Evolutionary conservation across 2,888 invertebrate genomes (phyloP).

Genomic region (Drosophila helvetica): DNA sequence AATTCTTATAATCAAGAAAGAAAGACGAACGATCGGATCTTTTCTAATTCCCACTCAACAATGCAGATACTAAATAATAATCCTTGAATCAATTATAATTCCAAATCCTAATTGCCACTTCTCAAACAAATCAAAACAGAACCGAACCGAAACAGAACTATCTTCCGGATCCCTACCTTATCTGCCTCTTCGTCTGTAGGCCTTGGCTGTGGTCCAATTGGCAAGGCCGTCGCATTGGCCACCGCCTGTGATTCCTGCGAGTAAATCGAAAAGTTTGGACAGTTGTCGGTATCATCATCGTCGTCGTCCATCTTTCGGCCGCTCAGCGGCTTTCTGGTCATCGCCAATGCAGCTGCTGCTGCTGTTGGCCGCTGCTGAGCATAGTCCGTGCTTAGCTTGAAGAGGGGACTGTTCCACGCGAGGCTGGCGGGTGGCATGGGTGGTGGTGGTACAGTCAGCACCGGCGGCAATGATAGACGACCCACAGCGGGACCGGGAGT

Average conservation of each 20-base stretch:
- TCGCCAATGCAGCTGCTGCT: background rate
- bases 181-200: slow-evolving; percentile 47
- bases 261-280: slow-evolving; percentile 94
- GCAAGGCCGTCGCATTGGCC: slow-evolving; percentile 77
- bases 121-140: slow-evolving; percentile 21
- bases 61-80: too few relatives aligned
- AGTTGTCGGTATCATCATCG: slow-evolving; percentile 87
- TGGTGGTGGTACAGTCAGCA: slow-evolving; percentile 79
- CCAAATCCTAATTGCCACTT: slow-evolving; percentile 49
- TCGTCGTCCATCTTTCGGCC: slow-evolving; percentile 79
- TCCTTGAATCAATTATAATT: too few relatives aligned
- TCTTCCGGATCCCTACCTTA: slow-evolving; percentile 74
- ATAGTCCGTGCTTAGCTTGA: slow-evolving; percentile 81
- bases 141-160: background rate
- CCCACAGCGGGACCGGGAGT: background rate
- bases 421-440: slow-evolving; percentile 81
- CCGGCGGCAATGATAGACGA: slow-evolving; percentile 54
- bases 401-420: slow-evolving; percentile 79
- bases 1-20: background rate
- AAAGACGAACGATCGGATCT: background rate
- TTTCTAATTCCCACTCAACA: background rate
- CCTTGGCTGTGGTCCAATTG: slow-evolving; percentile 44
- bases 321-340: background rate
- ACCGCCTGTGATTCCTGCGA: slow-evolving; percentile 91
- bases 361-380: slow-evolving; percentile 41